These are phyloP conservation scores for Pagrus major DNA, from an alignment of 2,113 vertebrate species.

Conservation along the genomic window DNA sequence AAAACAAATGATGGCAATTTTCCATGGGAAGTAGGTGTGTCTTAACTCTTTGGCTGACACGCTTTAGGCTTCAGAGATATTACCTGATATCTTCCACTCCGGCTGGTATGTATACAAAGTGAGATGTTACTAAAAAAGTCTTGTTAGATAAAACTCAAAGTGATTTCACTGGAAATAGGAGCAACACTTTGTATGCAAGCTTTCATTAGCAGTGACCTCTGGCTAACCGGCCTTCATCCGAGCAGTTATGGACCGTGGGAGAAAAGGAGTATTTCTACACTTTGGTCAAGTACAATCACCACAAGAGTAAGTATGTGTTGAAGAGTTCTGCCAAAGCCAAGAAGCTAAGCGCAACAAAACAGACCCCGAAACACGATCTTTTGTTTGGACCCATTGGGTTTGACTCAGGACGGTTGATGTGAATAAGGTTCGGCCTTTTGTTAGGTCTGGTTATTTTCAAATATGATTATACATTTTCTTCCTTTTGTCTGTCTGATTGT, in stretches of 20 bases:
- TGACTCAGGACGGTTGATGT: neutral
- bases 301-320: neutral
- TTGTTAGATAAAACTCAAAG: constrained; percentile 2
- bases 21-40: constrained; percentile 66
- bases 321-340: neutral
- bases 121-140: neutral
- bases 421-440: neutral
- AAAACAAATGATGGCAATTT: constrained; percentile 72
- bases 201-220: neutral
- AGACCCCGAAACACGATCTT: neutral
- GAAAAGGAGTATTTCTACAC: too few species aligned
- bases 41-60: constrained; percentile 49
- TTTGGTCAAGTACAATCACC: neutral
- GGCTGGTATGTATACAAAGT: constrained; percentile 16
- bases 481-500: neutral
- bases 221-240: neutral
- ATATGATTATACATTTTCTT: neutral
- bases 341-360: neutral
- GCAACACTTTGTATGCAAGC: neutral
- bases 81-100: constrained; percentile 45
- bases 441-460: neutral
- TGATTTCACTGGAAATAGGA: neutral
- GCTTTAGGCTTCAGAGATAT: constrained; percentile 41
- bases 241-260: neutral
- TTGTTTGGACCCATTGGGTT: neutral